Percentiles rank a stretch among this genome's conserved stretches.
phyloP scores from a whole-genome alignment of 2,113 vertebrate genomes.

The Chlorodrepanis virens region DNA sequence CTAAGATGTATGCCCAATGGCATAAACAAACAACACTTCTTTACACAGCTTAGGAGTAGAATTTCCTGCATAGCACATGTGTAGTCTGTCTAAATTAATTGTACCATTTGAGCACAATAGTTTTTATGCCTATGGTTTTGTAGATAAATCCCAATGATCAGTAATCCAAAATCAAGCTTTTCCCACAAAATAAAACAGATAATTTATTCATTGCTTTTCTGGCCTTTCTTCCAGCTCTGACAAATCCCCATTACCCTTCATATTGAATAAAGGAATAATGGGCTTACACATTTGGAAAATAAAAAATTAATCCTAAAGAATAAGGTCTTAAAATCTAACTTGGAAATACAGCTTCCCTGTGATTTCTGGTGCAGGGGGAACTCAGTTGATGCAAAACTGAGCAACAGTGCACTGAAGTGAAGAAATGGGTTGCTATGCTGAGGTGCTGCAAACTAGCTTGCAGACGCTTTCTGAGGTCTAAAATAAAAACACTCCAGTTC shows the following conservation, averaged over 20 bases:
- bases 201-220: not conserved
- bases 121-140: not conserved
- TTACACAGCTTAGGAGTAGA: not conserved
- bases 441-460: not conserved
- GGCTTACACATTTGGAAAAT: not conserved
- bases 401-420: not conserved
- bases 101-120: accelerated
- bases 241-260: not conserved
- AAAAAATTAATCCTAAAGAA: not conserved
- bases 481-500: not conserved
- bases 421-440: not conserved
- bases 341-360: not conserved
- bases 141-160: not conserved
- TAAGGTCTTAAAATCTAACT: not conserved
- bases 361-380: not conserved
- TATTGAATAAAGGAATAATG: not conserved
- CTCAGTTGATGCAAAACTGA: not conserved
- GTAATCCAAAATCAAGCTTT: not conserved
- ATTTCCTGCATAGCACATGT: not conserved
- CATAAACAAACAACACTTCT: not conserved
- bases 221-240: not conserved
- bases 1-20: not conserved
- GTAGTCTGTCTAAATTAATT: not conserved
- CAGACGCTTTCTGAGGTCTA: not conserved
- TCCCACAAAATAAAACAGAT: not conserved